Conservation (phyloP, 2,113 vertebrate species). For the Plecturocebus donacophilus region DNA sequence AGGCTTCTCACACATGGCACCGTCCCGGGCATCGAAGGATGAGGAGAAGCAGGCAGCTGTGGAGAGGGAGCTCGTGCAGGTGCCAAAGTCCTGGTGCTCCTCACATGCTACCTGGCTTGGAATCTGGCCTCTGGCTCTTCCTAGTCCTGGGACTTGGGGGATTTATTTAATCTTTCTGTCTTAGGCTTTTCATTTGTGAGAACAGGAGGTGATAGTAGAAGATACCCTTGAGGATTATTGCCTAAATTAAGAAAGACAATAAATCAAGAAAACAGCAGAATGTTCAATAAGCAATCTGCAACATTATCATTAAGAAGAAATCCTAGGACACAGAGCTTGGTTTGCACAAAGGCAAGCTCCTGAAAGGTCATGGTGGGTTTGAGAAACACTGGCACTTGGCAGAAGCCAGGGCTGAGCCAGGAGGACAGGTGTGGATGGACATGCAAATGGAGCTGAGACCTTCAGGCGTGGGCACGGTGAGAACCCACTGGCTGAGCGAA, state of each 20-base stretch:
- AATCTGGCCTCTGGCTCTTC: background rate
- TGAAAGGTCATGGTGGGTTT: too few species aligned
- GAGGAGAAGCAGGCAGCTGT: too few species aligned
- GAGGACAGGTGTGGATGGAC: accelerated
- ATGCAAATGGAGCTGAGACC: too few species aligned
- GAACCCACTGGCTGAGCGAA: background rate
- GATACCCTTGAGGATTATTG: too few species aligned
- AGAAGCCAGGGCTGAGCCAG: background rate
- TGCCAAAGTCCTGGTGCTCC: accelerated
- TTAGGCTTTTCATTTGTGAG: background rate
- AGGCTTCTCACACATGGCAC: accelerated
- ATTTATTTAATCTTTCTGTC: background rate
- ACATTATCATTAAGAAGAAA: background rate
- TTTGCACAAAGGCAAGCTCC: background rate
- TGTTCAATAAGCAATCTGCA: background rate
- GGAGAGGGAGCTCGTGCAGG: background rate
- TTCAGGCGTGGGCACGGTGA: background rate
- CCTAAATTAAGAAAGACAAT: background rate
- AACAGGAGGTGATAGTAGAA: background rate
- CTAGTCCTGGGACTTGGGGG: background rate
- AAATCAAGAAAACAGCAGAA: background rate
- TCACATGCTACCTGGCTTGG: accelerated
- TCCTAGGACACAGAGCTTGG: background rate
- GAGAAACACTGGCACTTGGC: background rate
- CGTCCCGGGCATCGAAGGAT: accelerated